phyloP scores from a whole-genome alignment of 2,113 vertebrate species.

The Sylvia atricapilla region DNA sequence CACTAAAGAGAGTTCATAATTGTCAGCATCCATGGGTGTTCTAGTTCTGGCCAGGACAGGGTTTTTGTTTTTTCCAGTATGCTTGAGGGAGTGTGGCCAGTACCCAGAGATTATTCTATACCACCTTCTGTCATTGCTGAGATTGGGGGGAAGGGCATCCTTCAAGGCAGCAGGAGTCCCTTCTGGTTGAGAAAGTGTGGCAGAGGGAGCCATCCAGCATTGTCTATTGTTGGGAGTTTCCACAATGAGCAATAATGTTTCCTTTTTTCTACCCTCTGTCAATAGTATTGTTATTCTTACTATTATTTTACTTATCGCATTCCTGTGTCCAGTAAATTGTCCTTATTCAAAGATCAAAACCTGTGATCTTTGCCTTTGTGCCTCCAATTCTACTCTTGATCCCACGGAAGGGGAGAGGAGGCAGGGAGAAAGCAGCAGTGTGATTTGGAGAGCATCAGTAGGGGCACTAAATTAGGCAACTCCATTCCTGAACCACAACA shows the following conservation, averaged over 20 bases:
- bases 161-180: neutral
- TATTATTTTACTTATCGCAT: neutral
- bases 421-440: neutral
- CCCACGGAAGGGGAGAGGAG: neutral
- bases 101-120: neutral
- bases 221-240: neutral
- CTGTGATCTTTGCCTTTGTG: neutral
- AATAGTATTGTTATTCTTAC: neutral
- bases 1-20: neutral
- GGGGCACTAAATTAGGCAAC: neutral
- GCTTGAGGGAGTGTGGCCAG: neutral
- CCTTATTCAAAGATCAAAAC: neutral
- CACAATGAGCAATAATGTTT: neutral
- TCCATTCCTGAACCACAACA: neutral
- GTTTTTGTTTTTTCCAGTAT: neutral
- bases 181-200: neutral
- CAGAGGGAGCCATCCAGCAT: neutral
- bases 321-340: neutral
- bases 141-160: neutral
- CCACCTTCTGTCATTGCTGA: neutral
- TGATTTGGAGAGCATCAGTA: neutral
- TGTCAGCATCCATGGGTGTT: neutral
- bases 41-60: neutral
- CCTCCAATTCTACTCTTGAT: neutral
- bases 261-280: neutral